These are phyloP conservation scores for Drosophila setosimentum DNA, from an alignment of 2,888 invertebrate genomes.

Conservation along the genomic window DNA sequence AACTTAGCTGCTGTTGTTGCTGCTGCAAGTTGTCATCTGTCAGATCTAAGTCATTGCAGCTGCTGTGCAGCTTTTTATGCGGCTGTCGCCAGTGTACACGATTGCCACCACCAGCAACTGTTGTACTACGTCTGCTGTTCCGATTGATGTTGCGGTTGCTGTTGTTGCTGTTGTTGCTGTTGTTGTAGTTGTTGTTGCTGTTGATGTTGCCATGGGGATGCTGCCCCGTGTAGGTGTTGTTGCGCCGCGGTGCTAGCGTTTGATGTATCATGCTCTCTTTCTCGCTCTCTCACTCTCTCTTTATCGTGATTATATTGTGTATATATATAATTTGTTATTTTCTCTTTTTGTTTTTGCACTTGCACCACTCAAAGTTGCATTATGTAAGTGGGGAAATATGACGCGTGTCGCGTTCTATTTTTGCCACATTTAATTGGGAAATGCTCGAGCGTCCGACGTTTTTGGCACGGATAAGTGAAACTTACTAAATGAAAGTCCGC, in stretches of 20 bases:
- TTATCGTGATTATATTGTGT: slow-evolving; percentile 16
- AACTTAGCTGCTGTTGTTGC: slow-evolving; percentile 37
- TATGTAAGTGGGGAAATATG: slow-evolving; percentile 51
- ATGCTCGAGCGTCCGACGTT: slow-evolving; percentile 57
- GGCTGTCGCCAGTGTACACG: slow-evolving; percentile 54
- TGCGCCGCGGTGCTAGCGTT: slow-evolving; percentile 69
- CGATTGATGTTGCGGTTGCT: slow-evolving; percentile 20
- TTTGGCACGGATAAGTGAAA: slow-evolving; percentile 74
- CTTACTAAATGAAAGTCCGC: slow-evolving; percentile 58
- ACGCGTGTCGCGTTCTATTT: slow-evolving; percentile 45
- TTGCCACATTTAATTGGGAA: slow-evolving; percentile 58
- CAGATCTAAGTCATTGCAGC: slow-evolving; percentile 74
- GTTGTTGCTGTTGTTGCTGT: slow-evolving; percentile 21
- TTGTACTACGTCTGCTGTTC: slow-evolving; percentile 8
- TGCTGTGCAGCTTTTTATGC: slow-evolving; percentile 72
- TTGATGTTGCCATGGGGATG: slow-evolving; percentile 45
- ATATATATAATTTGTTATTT: slow-evolving; percentile 1
- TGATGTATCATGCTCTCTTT: slow-evolving; percentile 68
- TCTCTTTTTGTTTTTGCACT: slow-evolving; percentile 13
- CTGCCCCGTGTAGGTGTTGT: slow-evolving; percentile 60
- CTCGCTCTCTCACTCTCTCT: not conserved
- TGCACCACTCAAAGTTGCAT: slow-evolving; percentile 55
- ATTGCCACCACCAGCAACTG: slow-evolving; percentile 10
- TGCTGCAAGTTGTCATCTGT: slow-evolving; percentile 50
- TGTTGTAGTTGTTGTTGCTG: slow-evolving; percentile 27